These are phyloP conservation scores for Drosophila hamatofila DNA, from an alignment of 2,888 invertebrate species.

Conservation along the genomic window DNA sequence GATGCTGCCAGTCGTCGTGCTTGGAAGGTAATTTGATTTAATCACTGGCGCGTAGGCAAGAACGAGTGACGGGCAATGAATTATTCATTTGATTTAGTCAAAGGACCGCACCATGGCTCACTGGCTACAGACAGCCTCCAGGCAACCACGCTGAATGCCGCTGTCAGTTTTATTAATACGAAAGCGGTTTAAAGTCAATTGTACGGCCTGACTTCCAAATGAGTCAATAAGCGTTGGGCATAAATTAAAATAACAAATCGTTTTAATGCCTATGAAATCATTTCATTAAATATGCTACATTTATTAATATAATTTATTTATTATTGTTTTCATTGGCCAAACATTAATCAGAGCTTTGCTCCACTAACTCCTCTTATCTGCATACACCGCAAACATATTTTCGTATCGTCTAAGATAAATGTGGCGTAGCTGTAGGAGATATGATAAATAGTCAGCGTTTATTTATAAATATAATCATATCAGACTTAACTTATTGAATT, in stretches of 20 bases:
- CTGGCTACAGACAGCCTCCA: constrained; percentile 1
- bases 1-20: constrained; percentile 7
- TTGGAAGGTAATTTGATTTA: constrained; percentile 60
- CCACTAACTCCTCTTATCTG: not conserved
- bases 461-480: too few relatives aligned
- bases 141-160: not conserved
- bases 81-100: constrained; percentile 56
- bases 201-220: constrained; percentile 24
- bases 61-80: constrained; percentile 56
- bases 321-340: not conserved
- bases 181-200: constrained; percentile 50
- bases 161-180: constrained; percentile 27
- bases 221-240: constrained; percentile 5
- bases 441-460: not conserved
- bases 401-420: not conserved
- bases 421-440: not conserved
- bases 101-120: constrained; percentile 41
- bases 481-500: too few relatives aligned
- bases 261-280: constrained; percentile 1
- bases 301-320: constrained; percentile 10
- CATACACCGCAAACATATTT: not conserved
- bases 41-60: constrained; percentile 49
- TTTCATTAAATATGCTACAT: constrained; percentile 6
- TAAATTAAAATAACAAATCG: constrained; percentile 31
- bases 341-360: not conserved